Conservation (phyloP, 1,140 invertebrate species). For the Drosophila cardini region DNA sequence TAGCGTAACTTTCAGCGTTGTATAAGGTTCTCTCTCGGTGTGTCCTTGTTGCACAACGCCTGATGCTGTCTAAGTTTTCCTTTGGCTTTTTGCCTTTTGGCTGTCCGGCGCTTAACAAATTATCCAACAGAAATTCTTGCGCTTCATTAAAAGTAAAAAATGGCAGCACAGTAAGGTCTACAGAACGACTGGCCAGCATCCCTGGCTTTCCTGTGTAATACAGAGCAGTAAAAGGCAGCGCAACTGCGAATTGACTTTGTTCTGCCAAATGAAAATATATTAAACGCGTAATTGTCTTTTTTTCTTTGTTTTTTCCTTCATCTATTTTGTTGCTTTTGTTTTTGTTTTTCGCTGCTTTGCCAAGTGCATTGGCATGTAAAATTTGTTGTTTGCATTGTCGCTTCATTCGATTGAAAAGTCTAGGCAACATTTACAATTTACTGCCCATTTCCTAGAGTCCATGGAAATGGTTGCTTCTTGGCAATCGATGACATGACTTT, state of each 20-base stretch:
- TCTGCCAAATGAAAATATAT: constrained; percentile 77
- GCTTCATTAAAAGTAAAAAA: constrained; percentile 84
- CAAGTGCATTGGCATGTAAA: constrained; percentile 75
- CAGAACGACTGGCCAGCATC: constrained; percentile 38
- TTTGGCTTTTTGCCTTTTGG: constrained; percentile 76
- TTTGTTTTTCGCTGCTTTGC: constrained; percentile 42
- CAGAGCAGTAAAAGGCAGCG: constrained; percentile 50
- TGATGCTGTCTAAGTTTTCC: constrained; percentile 67
- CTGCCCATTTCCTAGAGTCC: constrained; percentile 32
- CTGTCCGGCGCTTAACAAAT: constrained; percentile 80
- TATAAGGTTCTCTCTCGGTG: constrained; percentile 19
- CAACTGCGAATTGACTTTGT: constrained; percentile 23
- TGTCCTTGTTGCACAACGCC: constrained; percentile 59
- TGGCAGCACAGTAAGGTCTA: constrained; percentile 58
- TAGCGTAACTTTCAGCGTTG: constrained; percentile 65
- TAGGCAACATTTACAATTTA: constrained; percentile 64
- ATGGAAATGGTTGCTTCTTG: constrained; percentile 8
- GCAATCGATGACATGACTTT: constrained; percentile 67
- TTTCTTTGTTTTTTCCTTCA: constrained; percentile 9
- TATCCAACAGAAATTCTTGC: constrained; percentile 83
- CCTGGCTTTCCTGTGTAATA: constrained; percentile 37
- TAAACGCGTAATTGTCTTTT: constrained; percentile 80
- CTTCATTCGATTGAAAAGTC: constrained; percentile 55
- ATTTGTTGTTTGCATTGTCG: constrained; percentile 68
- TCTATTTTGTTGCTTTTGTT: neutral